Percentiles rank a stretch among this genome's conserved stretches.
Evolutionary conservation across 2,888 invertebrate species (phyloP).

Genomic region (Drosophila lacicola): DNA sequence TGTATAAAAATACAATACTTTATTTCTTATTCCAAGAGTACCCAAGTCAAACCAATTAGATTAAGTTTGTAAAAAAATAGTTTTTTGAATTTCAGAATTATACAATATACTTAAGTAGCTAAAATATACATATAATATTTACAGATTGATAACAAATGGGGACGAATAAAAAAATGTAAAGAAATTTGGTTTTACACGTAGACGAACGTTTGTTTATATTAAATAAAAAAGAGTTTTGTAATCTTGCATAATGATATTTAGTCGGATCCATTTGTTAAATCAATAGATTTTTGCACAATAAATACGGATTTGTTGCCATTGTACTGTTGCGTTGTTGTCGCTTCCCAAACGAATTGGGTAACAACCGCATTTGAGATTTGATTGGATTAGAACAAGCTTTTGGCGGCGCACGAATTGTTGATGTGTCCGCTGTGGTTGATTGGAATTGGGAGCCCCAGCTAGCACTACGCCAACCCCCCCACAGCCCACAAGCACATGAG

Average conservation of each 20-base stretch:
- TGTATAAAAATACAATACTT: not conserved
- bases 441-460: slow-evolving; percentile 39
- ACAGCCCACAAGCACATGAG: slow-evolving; percentile 21
- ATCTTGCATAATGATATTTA: too few species aligned
- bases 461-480: not conserved
- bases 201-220: too few species aligned
- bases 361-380: slow-evolving; percentile 79
- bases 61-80: not conserved
- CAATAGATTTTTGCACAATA: not conserved
- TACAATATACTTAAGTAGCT: slow-evolving; percentile 1
- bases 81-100: not conserved
- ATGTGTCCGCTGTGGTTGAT: slow-evolving; percentile 66
- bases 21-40: too few species aligned
- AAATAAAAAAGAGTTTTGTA: too few species aligned
- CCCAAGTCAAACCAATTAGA: not conserved
- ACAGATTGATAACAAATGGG: not conserved
- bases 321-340: slow-evolving; percentile 15
- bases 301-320: slow-evolving; percentile 10
- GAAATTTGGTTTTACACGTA: too few species aligned
- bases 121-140: not conserved
- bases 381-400: slow-evolving; percentile 83
- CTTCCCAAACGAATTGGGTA: slow-evolving; percentile 45
- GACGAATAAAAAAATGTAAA: too few species aligned
- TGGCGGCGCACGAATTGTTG: slow-evolving; percentile 71
- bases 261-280: not conserved